These are phyloP conservation scores for Ammodytes marinus DNA, from an alignment of 2,113 vertebrate species.

Conservation along the genomic window DNA sequence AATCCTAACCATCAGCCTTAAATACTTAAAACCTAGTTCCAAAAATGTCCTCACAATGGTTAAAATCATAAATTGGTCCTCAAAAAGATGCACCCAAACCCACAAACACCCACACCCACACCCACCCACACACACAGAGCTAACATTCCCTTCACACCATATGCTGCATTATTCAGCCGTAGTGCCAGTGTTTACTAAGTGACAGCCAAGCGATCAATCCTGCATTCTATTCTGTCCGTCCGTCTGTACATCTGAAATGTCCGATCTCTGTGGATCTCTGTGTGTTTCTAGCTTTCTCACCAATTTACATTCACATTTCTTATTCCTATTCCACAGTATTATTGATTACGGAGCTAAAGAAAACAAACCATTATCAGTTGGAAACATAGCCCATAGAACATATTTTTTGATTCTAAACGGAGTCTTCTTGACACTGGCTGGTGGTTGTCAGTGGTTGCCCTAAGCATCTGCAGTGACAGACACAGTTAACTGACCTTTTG, in stretches of 20 bases:
- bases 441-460: neutral
- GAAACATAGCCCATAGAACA: neutral
- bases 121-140: neutral
- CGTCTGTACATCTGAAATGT: neutral
- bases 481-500: neutral
- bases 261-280: neutral
- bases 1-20: too few species aligned
- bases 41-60: too few species aligned
- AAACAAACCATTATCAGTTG: neutral
- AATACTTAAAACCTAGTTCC: too few species aligned
- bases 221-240: slow-evolving; percentile 1
- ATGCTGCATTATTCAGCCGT: slow-evolving; percentile 44
- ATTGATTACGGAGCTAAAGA: slow-evolving; percentile 16
- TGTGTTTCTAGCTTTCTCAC: neutral
- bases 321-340: neutral
- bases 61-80: too few species aligned
- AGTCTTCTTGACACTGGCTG: neutral
- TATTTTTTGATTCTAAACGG: neutral
- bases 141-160: slow-evolving; percentile 41
- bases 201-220: slow-evolving; percentile 28
- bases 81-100: too few species aligned
- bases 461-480: slow-evolving; percentile 8
- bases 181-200: slow-evolving; percentile 27
- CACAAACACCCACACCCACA: too few species aligned
- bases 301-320: slow-evolving; percentile 6